phyloP scores from a whole-genome alignment of 23 tunicate species.

The Botrylloides violaceus region DNA sequence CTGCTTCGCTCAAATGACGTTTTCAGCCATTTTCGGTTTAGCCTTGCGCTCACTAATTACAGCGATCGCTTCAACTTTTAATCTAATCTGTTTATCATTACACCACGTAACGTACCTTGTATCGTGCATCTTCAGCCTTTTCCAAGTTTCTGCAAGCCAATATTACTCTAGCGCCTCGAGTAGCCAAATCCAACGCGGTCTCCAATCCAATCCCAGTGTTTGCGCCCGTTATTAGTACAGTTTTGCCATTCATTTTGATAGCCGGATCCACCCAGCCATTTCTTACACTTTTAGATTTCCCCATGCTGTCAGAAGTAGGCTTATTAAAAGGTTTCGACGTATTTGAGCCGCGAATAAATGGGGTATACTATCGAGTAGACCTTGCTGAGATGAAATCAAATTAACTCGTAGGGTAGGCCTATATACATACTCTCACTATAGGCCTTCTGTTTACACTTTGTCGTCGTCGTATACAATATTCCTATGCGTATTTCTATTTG shows the following conservation, averaged over 20 bases:
- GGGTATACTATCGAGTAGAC: no score
- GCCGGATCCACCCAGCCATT: slow-evolving; percentile 10
- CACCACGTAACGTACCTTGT: slow-evolving; percentile 12
- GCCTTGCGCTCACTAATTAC: no score
- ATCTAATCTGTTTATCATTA: no score
- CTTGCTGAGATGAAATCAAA: no score
- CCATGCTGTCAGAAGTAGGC: neutral
- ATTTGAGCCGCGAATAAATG: no score
- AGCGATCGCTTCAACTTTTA: no score
- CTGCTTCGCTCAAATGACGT: no score
- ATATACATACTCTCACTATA: neutral
- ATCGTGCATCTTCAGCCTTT: slow-evolving; percentile 19
- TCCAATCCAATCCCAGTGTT: slow-evolving; percentile 26
- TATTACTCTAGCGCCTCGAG: slow-evolving; percentile 22
- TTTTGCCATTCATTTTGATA: slow-evolving; percentile 16
- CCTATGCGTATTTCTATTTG: no score
- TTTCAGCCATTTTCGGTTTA: no score
- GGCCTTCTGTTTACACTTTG: neutral
- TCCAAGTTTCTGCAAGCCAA: slow-evolving; percentile 27
- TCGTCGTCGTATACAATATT: no score
- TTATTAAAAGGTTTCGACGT: no score
- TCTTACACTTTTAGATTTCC: neutral
- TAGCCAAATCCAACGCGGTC: slow-evolving; percentile 25
- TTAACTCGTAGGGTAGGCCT: neutral
- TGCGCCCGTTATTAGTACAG: slow-evolving; percentile 27